Evolutionary conservation across 2,113 vertebrate genomes (phyloP), one percentile per base, ranked within the genome.

Genomic region (Formicarius rufipectus): DNA sequence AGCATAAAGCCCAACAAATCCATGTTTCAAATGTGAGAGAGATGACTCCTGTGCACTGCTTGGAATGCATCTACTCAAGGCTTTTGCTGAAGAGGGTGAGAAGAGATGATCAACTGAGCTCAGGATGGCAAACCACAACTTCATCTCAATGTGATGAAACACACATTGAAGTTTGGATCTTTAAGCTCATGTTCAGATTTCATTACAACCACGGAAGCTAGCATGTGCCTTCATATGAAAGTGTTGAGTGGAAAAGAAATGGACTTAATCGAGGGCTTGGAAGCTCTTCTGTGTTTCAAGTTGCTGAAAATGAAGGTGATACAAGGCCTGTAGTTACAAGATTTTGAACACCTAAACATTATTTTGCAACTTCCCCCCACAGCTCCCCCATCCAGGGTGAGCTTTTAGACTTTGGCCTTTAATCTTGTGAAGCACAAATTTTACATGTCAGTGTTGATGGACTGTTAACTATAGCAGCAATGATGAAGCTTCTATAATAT

Each of bases 401-500:
- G 40, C 62, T 95, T 96, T 94, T 87, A 66, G 76, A 84, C 58
- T 82, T 85, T 63, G 93, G 67, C 45, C 63, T 90, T 93, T 92
- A 92, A 94, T 83, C 50, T 89, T 25, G 14, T 55, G 72, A 96
- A 93, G 78, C 85, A 92, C 83, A 79, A 93, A 88, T 94, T 94
- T 56, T 92, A 68, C 56, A 21, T 77, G 73, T 71, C 83, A 90
- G 11, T 86, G 60, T n/a, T 71, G 91, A 68, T 67, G 96, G 49
- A 86, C 60, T 88, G 62, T 87, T 92, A 89, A 87, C 62, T 93
- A 77, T 87, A 95, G 76, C 53, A 90, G 76, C 85, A 80, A 75
- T 39, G 62, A 89, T 60, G 42, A 94, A 87, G 39, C 63, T 67
- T 94, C 85, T 92, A 98, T 98, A 98, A 98, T 97, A 98, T 97